Conservation (phyloP, 53 echinoderm and acorn worm species). For the Arbacia lixula region DNA sequence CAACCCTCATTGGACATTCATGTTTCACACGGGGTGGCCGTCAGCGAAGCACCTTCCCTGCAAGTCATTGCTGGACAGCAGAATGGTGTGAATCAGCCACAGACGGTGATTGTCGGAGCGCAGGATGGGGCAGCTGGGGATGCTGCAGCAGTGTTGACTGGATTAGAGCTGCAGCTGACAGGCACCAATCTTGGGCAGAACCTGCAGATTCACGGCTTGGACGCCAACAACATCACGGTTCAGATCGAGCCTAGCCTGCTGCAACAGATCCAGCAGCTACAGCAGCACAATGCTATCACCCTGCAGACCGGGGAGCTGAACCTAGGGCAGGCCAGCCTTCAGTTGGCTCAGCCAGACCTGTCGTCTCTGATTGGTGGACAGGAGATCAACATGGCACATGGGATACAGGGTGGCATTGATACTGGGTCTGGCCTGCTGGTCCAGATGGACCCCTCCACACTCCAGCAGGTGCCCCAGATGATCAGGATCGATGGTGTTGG, state of each 20-base stretch:
- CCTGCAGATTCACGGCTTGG: constrained; percentile 86
- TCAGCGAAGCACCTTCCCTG: constrained; percentile 35
- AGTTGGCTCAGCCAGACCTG: constrained; percentile 71
- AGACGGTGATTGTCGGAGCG: constrained; percentile 61
- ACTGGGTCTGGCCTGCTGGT: constrained; percentile 61
- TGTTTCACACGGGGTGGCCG: constrained; percentile 2
- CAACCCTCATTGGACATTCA: neutral
- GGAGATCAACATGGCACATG: constrained; percentile 60
- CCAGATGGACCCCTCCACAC: constrained; percentile 62
- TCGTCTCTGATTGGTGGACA: constrained; percentile 68
- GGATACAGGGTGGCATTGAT: constrained; percentile 57
- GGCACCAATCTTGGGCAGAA: constrained; percentile 78
- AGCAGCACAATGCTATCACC: constrained; percentile 92
- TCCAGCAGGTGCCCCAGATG: constrained; percentile 65
- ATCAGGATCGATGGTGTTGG: constrained; percentile 37
- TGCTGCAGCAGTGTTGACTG: constrained; percentile 75
- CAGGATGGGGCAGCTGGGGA: constrained; percentile 60
- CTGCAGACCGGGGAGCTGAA: constrained; percentile 80
- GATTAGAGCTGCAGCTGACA: constrained; percentile 88
- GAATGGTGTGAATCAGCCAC: constrained; percentile 32
- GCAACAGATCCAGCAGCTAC: constrained; percentile 94
- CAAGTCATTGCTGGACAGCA: constrained; percentile 15
- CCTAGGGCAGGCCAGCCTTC: constrained; percentile 71
- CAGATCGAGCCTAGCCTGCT: constrained; percentile 93
- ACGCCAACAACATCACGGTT: constrained; percentile 89